Conservation (phyloP, 2,888 invertebrate genomes). For the Leucophenga maculata region DNA sequence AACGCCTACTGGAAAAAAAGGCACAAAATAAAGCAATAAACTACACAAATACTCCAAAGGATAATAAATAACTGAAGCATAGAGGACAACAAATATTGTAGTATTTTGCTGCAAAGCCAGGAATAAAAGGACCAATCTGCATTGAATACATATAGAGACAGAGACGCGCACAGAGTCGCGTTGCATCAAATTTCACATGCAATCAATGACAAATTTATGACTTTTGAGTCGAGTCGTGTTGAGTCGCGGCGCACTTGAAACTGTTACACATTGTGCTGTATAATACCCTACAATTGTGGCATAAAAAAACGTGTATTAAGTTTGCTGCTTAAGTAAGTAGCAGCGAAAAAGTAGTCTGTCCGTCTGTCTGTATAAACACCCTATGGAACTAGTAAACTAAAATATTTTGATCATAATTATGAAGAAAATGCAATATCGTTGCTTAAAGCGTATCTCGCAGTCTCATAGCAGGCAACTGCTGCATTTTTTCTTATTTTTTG, state of each 20-base stretch:
- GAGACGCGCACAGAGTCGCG: too few relatives aligned
- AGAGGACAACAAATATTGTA: constrained; percentile 17
- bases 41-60: constrained; percentile 38
- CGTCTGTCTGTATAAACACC: too few relatives aligned
- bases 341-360: not conserved
- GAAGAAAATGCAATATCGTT: too few relatives aligned
- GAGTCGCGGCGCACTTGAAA: constrained; percentile 31
- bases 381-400: too few relatives aligned
- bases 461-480: not conserved
- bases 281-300: too few relatives aligned
- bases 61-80: constrained; percentile 41
- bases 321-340: too few relatives aligned
- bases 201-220: constrained; percentile 65
- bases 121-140: constrained; percentile 27
- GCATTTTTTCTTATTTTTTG: not conserved
- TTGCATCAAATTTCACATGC: constrained; percentile 60
- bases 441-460: not conserved
- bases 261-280: not conserved
- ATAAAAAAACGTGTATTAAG: too few relatives aligned
- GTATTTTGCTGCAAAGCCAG: not conserved
- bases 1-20: constrained; percentile 15
- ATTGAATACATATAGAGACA: not conserved
- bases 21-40: constrained; percentile 59
- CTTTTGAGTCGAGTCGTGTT: constrained; percentile 35
- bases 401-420: too few relatives aligned